Evolutionary conservation across 2,797 vertebrate genomes (phyloP), one percentile per base, ranked within the genome.

Genomic region (Pangasius larnaudii): DNA sequence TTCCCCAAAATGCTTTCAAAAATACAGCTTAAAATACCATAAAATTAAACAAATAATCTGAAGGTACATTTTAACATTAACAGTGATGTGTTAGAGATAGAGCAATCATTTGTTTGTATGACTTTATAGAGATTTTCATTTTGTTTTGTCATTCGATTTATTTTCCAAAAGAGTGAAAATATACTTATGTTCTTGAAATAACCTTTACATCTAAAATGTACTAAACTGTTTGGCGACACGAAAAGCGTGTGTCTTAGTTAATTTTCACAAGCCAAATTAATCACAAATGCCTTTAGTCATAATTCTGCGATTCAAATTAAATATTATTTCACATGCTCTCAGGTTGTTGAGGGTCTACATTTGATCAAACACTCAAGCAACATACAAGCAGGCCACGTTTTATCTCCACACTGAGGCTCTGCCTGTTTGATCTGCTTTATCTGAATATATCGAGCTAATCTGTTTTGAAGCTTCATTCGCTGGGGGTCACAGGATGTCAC

Each of bases 401-500:
- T 82, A 65, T 85, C 67, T 82, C 33, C 63, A 83, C 9, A 56
- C n/a, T 18, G 19, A 56, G 30, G n/a, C 16, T 56, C n/a, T 27
- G 74, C 39, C 84, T 42, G 49, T 51, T 90, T 89, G 61, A 77
- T 49, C 27, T 30, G 58, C 30, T 72, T 18, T 81, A 83, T 79
- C 27, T 85, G 59, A 85, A 88, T 81, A 69, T 88, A 53, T 89
- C 36, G 63, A 56, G 82, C 77, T 85, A 87, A 78, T 86, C 56
- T 79, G 67, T 82, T 81, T 30, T 56, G 71, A 83, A 59, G 75
- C 88, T 65, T 79, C 61, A 51, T 89, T 88, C n/a, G 51, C 86
- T 86, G 77, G 79, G 84, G 56, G 85, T 84, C 77, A 87, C 84
- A 80, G 87, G 89, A 89, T 80, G 61, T 42, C 85, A 77, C 82